phyloP scores from a whole-genome alignment of 2,797 vertebrate species.

The Megaceryle alcyon region DNA sequence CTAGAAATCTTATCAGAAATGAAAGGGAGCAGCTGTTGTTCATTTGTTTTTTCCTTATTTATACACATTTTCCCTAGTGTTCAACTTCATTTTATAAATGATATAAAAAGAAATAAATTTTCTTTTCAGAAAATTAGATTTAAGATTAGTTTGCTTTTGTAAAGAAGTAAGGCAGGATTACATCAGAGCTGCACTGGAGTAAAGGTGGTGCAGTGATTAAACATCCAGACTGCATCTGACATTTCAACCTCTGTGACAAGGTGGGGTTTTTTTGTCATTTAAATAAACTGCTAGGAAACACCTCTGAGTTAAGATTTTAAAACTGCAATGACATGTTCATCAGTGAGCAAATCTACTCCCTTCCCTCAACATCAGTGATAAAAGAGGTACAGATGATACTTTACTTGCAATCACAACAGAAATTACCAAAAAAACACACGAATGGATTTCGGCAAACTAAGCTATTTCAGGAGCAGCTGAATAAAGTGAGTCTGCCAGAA shows the following conservation, averaged over 20 bases:
- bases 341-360: conserved; percentile 1
- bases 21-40: conserved; percentile 60
- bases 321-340: background rate
- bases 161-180: conserved; percentile 28
- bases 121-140: conserved; percentile 55
- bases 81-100: conserved; percentile 42
- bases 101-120: conserved; percentile 57
- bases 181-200: conserved; percentile 2
- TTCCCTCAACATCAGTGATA: background rate
- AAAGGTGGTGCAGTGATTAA: background rate
- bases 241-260: conserved; percentile 3
- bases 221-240: conserved; percentile 14
- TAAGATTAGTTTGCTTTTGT: conserved; percentile 43
- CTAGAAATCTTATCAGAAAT: conserved; percentile 43
- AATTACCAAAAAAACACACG: background rate
- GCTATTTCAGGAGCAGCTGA: conserved; percentile 18
- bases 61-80: conserved; percentile 20
- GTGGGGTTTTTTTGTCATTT: background rate
- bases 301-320: conserved; percentile 5
- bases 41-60: conserved; percentile 58
- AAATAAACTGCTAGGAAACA: conserved; percentile 36
- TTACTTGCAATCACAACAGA: conserved; percentile 18
- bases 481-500: conserved; percentile 27
- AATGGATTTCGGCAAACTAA: conserved; percentile 20
- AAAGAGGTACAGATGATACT: background rate